phyloP scores from a whole-genome alignment of 2,113 vertebrate species.

The Thalassarche chlororhynchos region DNA sequence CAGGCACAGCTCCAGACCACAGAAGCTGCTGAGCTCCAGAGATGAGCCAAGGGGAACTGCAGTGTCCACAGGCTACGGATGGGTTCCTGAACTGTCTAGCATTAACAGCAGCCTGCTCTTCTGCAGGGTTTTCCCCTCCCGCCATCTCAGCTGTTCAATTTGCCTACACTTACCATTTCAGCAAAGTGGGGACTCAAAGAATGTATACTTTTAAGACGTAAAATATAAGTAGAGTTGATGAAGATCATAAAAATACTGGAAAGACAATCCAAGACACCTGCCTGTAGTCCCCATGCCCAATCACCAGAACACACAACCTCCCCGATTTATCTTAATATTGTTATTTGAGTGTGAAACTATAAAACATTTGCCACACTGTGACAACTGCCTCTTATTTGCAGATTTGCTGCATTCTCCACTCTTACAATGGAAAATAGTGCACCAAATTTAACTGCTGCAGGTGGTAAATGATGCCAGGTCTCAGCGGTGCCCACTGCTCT shows the following conservation, averaged over 20 bases:
- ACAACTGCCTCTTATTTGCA: neutral
- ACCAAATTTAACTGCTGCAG: neutral
- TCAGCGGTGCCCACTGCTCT: neutral
- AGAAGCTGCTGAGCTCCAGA: neutral
- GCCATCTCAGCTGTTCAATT: rapidly evolving
- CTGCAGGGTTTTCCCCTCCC: neutral
- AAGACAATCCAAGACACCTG: neutral
- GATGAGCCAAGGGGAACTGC: neutral
- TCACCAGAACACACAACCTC: neutral
- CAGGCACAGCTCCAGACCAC: neutral
- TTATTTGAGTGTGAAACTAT: neutral
- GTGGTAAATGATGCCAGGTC: neutral
- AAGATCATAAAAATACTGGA: neutral
- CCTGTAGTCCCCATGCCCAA: neutral
- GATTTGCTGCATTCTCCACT: neutral
- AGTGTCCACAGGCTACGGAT: neutral
- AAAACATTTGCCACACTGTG: neutral
- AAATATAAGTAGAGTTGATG: neutral
- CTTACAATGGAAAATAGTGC: neutral
- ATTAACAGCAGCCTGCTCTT: neutral
- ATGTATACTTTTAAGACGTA: neutral
- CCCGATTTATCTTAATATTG: rapidly evolving
- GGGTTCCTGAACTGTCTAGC: neutral
- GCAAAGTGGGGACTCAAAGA: neutral
- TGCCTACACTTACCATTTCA: neutral